Evolutionary conservation across 37 sponge, comb jelly and placozoan genomes (phyloP), one percentile per base, ranked within the genome.

Genomic region (Diacarnus erythraeanus): DNA sequence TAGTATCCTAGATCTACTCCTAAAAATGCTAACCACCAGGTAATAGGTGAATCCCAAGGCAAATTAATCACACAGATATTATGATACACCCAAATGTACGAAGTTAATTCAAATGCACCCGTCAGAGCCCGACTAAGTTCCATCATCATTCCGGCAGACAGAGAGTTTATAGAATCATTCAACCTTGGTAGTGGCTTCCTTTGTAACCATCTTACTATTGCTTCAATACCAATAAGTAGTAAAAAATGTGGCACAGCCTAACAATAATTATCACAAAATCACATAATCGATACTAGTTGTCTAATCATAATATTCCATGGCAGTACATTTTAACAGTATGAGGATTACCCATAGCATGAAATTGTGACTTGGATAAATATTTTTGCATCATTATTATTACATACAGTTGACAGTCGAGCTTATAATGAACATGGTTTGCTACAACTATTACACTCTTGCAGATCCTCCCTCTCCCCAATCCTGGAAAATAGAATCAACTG

Each of bases 11-110:
- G 76, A 71, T 97, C 97, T 2, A 86, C 65, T 9, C 71, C 76
- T 9, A 97, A 23, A 57, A 94, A 77, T 20, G 87, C 86, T 39
- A 94, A 20, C 81, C 87, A 89, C 97, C 97, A 97, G 10, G 95
- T 94, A 47, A 59, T 44, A 4, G 90, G 77, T 0, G 96, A 94
- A 65, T 94, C 89, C 97, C 97, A 97, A 0, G 92, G 90, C 10
- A 97, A 65, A 20, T 86, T 59, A 23, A 59, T 33, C 18, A 91
- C 20, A 38, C 67, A 38, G 63, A 64, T 89, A 43, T 81, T 76
- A 38, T 86, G 71, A 65, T 97, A 81, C 0, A 91, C 60, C 89
- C 85, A 89, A 37, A 69, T 8, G 75, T 97, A 97, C 17, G 68
- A 42, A 23, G 74, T 26, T 17, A 96, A 6, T 43, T 85, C 86